phyloP scores from a whole-genome alignment of 2,888 invertebrate species.

The Temnothorax ravouxi region DNA sequence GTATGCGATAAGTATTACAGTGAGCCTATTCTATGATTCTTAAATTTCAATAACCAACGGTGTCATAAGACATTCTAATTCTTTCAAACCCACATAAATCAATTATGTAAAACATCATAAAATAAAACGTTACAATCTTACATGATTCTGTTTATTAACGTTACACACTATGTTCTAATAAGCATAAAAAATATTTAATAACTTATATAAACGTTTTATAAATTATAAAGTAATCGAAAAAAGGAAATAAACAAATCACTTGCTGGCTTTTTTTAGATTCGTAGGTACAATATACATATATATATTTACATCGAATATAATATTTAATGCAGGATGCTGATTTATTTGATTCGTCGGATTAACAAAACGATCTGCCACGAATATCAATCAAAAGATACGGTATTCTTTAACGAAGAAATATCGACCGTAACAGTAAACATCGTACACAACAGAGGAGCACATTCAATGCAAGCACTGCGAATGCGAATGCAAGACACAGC shows the following conservation, averaged over 20 bases:
- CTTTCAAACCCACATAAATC: background rate
- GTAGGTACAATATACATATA: background rate
- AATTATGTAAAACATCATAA: background rate
- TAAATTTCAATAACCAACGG: background rate
- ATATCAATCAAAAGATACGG: background rate
- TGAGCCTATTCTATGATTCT: no score
- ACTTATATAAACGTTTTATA: background rate
- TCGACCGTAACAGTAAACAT: background rate
- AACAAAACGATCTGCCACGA: background rate
- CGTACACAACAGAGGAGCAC: background rate
- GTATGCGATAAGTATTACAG: background rate
- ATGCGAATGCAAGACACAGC: no score
- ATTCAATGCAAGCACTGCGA: no score
- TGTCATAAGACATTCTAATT: background rate
- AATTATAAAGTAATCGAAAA: background rate
- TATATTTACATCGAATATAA: background rate
- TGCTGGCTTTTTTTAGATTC: background rate
- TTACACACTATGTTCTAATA: background rate
- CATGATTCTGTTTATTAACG: background rate
- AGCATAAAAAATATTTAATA: background rate
- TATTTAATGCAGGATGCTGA: background rate
- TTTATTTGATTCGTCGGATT: background rate
- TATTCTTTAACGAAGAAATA: background rate
- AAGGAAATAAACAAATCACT: background rate
- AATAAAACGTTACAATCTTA: constrained; percentile 1